phyloP scores from a whole-genome alignment of 2,113 vertebrate species.

The Mystacornis crossleyi region DNA sequence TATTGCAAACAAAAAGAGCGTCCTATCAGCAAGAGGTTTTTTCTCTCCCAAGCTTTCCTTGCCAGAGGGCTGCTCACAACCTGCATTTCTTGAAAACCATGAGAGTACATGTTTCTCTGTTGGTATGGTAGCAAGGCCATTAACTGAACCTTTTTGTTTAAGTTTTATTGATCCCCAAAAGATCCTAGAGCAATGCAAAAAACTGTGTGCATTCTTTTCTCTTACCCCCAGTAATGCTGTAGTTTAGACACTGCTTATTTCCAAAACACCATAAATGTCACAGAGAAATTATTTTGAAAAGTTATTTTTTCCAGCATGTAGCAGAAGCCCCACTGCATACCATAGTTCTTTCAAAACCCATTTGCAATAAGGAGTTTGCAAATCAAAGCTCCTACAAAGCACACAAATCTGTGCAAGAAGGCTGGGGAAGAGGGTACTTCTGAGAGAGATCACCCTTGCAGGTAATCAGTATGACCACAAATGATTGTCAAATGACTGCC shows the following conservation, averaged over 20 bases:
- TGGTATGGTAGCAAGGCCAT: neutral
- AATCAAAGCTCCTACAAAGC: neutral
- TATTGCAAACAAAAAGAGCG: neutral
- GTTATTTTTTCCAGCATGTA: rapidly evolving
- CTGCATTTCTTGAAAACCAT: neutral
- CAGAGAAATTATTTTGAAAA: neutral
- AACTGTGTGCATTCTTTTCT: neutral
- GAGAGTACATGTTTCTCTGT: neutral
- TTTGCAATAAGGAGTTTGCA: neutral
- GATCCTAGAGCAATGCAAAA: neutral
- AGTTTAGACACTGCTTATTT: neutral
- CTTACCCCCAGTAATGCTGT: neutral
- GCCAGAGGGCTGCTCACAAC: neutral
- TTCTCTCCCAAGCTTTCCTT: neutral
- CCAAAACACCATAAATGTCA: neutral
- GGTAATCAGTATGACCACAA: neutral
- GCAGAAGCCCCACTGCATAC: neutral
- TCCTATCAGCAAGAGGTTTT: neutral
- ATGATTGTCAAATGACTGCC: neutral
- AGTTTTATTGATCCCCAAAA: neutral
- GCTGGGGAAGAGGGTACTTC: rapidly evolving
- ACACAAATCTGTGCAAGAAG: neutral
- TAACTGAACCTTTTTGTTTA: neutral
- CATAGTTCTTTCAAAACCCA: neutral
- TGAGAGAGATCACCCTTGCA: neutral